phyloP scores from a whole-genome alignment of 2,797 vertebrate genomes.

The Galago senegalensis region DNA sequence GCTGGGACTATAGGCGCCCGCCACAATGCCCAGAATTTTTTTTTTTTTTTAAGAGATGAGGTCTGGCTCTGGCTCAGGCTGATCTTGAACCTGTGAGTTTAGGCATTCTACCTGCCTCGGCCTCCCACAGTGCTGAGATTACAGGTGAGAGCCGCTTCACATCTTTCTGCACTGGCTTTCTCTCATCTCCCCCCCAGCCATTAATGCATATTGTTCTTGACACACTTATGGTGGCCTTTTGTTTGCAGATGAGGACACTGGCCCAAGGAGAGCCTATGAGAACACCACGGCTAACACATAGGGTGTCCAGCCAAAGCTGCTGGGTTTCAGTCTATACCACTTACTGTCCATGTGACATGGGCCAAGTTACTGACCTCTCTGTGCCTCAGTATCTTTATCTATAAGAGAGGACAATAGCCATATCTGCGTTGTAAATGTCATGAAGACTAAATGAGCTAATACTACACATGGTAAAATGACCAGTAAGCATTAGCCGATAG shows the following conservation, averaged over 20 bases:
- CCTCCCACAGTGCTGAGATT: no score
- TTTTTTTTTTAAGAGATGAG: no score
- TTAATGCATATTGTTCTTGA: not conserved
- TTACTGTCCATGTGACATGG: not conserved
- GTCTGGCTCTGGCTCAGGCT: no score
- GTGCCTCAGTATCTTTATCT: not conserved
- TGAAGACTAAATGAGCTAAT: not conserved
- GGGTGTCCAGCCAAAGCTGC: not conserved
- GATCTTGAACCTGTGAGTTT: no score
- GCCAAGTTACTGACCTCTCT: not conserved
- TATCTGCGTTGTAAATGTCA: not conserved
- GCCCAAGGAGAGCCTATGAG: not conserved
- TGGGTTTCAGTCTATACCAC: not conserved
- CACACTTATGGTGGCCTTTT: not conserved
- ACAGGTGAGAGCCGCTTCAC: no score
- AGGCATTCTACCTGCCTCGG: no score
- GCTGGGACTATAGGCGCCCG: no score
- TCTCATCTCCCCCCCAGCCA: not conserved
- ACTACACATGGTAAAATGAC: not conserved
- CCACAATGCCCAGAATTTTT: no score
- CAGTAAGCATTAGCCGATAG: rapidly evolving
- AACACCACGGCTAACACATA: not conserved
- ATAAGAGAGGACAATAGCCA: not conserved
- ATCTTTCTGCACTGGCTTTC: not conserved
- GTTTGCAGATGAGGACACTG: not conserved